phyloP scores from a whole-genome alignment of 2,888 invertebrate species.

The Volucella bombylans region DNA sequence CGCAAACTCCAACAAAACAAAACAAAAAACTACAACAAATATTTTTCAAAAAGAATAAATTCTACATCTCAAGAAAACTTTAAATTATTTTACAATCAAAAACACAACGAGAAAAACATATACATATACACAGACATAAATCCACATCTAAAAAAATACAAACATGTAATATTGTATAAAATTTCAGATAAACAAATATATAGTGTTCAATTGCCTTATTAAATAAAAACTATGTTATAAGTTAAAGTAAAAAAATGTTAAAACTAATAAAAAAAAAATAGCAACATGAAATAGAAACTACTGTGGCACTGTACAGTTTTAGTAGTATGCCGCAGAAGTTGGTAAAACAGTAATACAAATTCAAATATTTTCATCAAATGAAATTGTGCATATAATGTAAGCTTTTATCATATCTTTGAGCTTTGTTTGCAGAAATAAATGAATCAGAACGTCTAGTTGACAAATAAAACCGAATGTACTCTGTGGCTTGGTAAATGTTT shows the following conservation, averaged over 20 bases:
- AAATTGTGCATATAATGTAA: slow-evolving; percentile 49
- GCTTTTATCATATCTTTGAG: slow-evolving; percentile 37
- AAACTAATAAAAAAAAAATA: slow-evolving; percentile 21
- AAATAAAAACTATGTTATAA: slow-evolving; percentile 48
- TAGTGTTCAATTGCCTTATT: slow-evolving; percentile 68
- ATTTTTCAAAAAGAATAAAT: background rate
- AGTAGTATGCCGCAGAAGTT: slow-evolving; percentile 36
- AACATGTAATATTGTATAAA: slow-evolving; percentile 22
- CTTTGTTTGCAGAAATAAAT: slow-evolving; percentile 47
- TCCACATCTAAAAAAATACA: background rate
- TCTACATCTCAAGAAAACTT: background rate
- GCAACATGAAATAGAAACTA: slow-evolving; percentile 9
- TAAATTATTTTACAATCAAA: slow-evolving; percentile 1
- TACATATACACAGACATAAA: slow-evolving; percentile 6
- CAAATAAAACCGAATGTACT: slow-evolving; percentile 25
- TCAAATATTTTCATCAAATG: slow-evolving; percentile 42
- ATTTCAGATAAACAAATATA: slow-evolving; percentile 32
- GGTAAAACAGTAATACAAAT: slow-evolving; percentile 46
- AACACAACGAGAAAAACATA: slow-evolving; percentile 13
- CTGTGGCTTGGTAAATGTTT: slow-evolving; percentile 2
- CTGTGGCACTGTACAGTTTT: slow-evolving; percentile 44
- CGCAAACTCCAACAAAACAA: background rate
- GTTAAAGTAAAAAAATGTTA: slow-evolving; percentile 22
- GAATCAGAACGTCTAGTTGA: slow-evolving; percentile 11
- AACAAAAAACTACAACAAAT: background rate